Conservation (phyloP, 2,888 invertebrate genomes). For the Falcaria lacertinaria region DNA sequence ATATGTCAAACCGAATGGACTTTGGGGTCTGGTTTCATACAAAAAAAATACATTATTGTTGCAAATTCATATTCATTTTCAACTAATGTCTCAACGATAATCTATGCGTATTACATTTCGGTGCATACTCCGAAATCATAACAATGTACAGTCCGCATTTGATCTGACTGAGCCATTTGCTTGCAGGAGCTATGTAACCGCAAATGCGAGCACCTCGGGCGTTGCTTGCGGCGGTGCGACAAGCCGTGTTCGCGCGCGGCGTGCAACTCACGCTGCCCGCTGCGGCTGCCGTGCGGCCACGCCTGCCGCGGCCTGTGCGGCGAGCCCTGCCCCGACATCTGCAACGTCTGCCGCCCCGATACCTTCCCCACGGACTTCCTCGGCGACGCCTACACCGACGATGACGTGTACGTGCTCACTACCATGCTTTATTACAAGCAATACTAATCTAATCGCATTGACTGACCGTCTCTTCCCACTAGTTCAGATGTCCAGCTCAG, state of each 20-base stretch:
- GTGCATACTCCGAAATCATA: too few species aligned
- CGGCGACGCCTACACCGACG: constrained; percentile 60
- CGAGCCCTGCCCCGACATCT: constrained; percentile 83
- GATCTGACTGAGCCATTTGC: not conserved
- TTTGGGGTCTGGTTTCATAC: too few species aligned
- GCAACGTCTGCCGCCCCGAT: constrained; percentile 78
- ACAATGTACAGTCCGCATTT: too few species aligned
- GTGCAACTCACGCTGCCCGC: constrained; percentile 60
- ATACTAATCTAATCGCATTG: too few species aligned
- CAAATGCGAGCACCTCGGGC: constrained; percentile 61
- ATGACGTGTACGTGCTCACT: constrained; percentile 55
- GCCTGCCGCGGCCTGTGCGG: constrained; percentile 85
- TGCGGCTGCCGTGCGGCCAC: constrained; percentile 75
- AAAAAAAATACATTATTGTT: too few species aligned
- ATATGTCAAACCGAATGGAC: too few species aligned
- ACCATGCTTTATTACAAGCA: not conserved
- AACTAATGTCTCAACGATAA: too few species aligned
- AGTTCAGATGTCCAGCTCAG: too few species aligned
- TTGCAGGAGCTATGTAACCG: constrained; percentile 59
- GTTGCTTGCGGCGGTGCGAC: constrained; percentile 67
- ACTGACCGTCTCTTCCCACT: too few species aligned
- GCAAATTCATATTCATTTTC: too few species aligned
- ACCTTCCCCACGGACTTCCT: constrained; percentile 60
- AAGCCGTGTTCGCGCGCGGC: constrained; percentile 62
- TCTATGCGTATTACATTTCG: too few species aligned